Evolutionary conservation across 2,888 invertebrate genomes (phyloP).

Genomic region (Luffia ferchaultella): DNA sequence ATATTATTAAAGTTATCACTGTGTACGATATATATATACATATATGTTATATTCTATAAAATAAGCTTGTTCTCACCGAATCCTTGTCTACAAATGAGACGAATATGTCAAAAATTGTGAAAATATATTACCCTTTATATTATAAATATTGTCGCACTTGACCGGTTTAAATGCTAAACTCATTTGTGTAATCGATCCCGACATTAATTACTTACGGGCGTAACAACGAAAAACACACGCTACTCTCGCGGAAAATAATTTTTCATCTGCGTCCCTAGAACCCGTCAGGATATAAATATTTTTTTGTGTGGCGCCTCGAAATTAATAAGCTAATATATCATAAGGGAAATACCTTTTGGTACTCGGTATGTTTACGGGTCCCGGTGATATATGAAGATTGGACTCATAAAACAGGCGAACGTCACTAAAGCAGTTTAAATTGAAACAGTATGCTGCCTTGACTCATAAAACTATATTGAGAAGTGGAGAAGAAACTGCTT

Average conservation of each 20-base stretch:
- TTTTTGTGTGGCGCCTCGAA: not conserved
- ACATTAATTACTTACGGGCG: not conserved
- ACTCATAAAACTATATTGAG: too few species aligned
- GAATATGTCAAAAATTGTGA: too few species aligned
- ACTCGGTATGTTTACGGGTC: not conserved
- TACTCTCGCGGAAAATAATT: not conserved
- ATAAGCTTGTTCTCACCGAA: too few species aligned
- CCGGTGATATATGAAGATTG: not conserved
- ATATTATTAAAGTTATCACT: too few species aligned
- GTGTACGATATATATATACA: too few species aligned
- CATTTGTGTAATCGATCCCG: not conserved
- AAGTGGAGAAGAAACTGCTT: too few species aligned
- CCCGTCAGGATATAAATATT: not conserved
- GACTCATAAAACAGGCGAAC: not conserved
- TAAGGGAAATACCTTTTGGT: not conserved
- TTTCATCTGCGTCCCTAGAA: not conserved
- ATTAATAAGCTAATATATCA: not conserved
- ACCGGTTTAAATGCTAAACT: not conserved
- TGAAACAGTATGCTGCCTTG: too few species aligned
- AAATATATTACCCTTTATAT: too few species aligned
- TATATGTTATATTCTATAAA: too few species aligned
- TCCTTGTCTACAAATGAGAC: too few species aligned
- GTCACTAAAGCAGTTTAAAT: not conserved
- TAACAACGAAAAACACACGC: not conserved
- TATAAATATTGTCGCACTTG: too few species aligned